Evolutionary conservation across 2,888 invertebrate genomes (phyloP).

Genomic region (Eilema sororculum): DNA sequence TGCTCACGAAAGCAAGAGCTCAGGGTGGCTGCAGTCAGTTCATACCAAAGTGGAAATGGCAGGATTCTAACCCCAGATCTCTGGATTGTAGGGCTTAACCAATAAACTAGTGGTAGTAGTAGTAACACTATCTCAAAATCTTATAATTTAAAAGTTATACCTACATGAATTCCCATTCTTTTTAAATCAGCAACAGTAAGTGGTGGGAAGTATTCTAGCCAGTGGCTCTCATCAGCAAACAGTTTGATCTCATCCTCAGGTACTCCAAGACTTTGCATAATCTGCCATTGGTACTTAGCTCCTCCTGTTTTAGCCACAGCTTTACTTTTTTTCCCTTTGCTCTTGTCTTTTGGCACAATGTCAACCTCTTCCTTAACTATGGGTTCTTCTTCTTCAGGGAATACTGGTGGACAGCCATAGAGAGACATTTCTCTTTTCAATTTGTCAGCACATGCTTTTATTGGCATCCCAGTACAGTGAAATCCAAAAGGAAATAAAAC

Average conservation of each 20-base stretch:
- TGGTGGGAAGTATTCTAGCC: constrained; percentile 99
- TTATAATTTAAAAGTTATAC: constrained; percentile 48
- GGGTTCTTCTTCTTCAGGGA: constrained; percentile 89
- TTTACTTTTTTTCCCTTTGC: constrained; percentile 98
- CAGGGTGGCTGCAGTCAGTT: too few species aligned
- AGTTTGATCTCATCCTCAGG: constrained; percentile 95
- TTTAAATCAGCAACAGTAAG: constrained; percentile 94
- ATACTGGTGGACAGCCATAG: constrained; percentile 97
- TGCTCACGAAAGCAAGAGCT: too few species aligned
- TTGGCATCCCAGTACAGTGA: constrained; percentile 99
- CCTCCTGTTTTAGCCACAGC: constrained; percentile 95
- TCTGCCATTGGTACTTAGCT: constrained; percentile 99
- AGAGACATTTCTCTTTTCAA: constrained; percentile 96
- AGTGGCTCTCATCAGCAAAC: constrained; percentile 96
- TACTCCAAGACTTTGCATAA: constrained; percentile 97
- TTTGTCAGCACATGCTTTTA: constrained; percentile 99
- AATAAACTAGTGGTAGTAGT: too few species aligned
- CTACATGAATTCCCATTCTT: constrained; percentile 95
- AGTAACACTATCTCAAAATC: not conserved
- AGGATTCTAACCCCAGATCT: too few species aligned
- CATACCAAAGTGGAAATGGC: too few species aligned
- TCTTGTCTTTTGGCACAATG: constrained; percentile 88
- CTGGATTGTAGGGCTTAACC: too few species aligned
- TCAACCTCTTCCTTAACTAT: constrained; percentile 84
- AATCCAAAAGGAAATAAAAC: constrained; percentile 99